Base-by-base conservation (phyloP, 1,140 invertebrate genomes). In the Drosophila hydei region DNA sequence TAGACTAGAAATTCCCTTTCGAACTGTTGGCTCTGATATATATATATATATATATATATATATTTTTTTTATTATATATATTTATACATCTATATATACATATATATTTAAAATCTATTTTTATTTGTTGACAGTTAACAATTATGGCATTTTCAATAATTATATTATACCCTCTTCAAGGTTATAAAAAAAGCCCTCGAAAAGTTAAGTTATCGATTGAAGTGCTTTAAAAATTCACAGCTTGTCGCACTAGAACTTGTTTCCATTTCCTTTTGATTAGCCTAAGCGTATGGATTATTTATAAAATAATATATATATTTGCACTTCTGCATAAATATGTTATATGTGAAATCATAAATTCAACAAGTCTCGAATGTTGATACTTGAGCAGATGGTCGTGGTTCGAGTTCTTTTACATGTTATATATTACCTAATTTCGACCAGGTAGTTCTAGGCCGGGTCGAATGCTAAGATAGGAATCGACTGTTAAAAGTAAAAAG, bases 261-360 rank as follows among this genome's bases (percentile, higher is more conserved):
- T 56, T 43, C 9, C 21, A 43, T 56, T 56, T 56, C 54, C 54
- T 43, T 56, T 14, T 56, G 54, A 56, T 56, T 42, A 43, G 54
- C 4, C 12, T 18, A 43, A 19, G 2, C 18, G 12, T 11, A 33
- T 38, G 30, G 16, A 36, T 18, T 36, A 21, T 36, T 21, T 36
- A 19, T 52, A 52, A 52, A 19, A 16, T 8, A 50, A 14, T 50
- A 30, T 47, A 18, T 47, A 16, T 25, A 27, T 30, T 23, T n/a
- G n/a, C n/a, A n/a, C n/a, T n/a, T n/a, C n/a, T n/a, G n/a, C n/a
- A 47, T 7, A 50, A 7, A 50, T 27, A 19, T n/a, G n/a, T n/a
- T n/a, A n/a, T n/a, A n/a, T n/a, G n/a, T n/a, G n/a, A n/a, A n/a
- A 4, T 16, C 4, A 52, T 52, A 36, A n/a, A n/a, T n/a, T n/a